Base-by-base conservation (phyloP, 2,888 invertebrate species). In the Latheticus oryzae region DNA sequence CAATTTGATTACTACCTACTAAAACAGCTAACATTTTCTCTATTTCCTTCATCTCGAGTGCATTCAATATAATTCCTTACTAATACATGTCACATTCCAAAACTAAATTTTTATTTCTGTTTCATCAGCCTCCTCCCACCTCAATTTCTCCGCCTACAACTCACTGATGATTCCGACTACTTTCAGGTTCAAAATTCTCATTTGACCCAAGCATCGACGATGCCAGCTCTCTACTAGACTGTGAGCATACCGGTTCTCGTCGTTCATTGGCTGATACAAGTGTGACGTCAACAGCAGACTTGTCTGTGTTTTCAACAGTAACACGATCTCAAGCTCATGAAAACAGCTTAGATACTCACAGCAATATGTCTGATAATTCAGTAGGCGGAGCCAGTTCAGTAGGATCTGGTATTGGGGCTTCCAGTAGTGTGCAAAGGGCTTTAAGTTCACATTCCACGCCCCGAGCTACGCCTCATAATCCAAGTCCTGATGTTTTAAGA, bases 251-350 rank as follows among this genome's bases (percentile, higher is more conserved):
- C 57, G 89, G 91, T 15, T 91, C 91, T 9, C 83, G 90, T 51
- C 86, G 90, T 47, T 92, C 91, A 42, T 81, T 92, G 58, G 91
- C 91, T 9, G 91, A 91, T 74, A 92, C 91, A 12, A 90, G 90
- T 68, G 89, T 91, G 45, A 92, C 91, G 17, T 91, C 91, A 42
- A 91, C 91, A 0, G 91, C 91, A 0, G 91, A 91, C 76, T 81
- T 91, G 56, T 90, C 90, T 67, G 89, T 91, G 63, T 89, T 91
- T 79, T 89, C 89, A 11, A 83, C 83, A 55, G 86, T 87, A 69
- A 89, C 87, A 5, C 82, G 87, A 47, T 89, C 88, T 5, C 89
- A 89, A 73, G 87, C 85, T 30, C 85, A 87, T 51, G 89, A 89
- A 76, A 88, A 88, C 80, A 88, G 88, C 67, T 81, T 88, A 61